These are phyloP conservation scores for Microcebus tavaratra DNA, from an alignment of 2,113 vertebrate species.

Conservation along the genomic window DNA sequence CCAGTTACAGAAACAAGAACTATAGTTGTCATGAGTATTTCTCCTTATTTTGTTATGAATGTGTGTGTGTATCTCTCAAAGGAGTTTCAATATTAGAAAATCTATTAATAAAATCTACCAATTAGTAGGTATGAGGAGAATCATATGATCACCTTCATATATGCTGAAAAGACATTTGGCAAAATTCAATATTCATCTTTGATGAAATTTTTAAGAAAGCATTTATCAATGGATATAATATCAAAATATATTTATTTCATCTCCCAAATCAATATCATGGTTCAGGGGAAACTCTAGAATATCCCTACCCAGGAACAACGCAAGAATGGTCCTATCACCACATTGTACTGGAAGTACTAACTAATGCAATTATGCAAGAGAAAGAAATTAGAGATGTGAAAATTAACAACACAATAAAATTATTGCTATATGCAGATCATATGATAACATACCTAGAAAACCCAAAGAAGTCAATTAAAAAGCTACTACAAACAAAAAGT, in stretches of 20 bases:
- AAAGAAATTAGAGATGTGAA: not conserved
- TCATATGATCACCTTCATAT: not conserved
- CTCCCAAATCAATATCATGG: not conserved
- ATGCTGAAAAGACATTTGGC: not conserved
- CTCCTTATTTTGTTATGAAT: not conserved
- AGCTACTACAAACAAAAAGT: not conserved
- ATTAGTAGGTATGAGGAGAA: not conserved
- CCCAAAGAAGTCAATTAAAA: not conserved
- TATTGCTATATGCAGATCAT: not conserved
- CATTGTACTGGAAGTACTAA: not conserved
- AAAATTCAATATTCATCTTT: slow-evolving; percentile 4
- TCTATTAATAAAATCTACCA: not conserved
- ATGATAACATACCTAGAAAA: not conserved
- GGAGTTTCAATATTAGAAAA: not conserved
- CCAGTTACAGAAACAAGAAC: not conserved
- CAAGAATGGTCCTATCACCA: not conserved
- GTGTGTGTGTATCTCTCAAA: not conserved
- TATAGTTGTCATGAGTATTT: not conserved
- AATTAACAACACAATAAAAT: not conserved
- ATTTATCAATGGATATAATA: not conserved
- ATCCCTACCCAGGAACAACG: not conserved
- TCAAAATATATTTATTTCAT: slow-evolving; percentile 16
- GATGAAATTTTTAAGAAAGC: not conserved
- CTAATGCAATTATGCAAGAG: not conserved
- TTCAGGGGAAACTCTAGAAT: not conserved